Conservation (phyloP, 2,888 invertebrate species). For the Nomada hirtipes region DNA sequence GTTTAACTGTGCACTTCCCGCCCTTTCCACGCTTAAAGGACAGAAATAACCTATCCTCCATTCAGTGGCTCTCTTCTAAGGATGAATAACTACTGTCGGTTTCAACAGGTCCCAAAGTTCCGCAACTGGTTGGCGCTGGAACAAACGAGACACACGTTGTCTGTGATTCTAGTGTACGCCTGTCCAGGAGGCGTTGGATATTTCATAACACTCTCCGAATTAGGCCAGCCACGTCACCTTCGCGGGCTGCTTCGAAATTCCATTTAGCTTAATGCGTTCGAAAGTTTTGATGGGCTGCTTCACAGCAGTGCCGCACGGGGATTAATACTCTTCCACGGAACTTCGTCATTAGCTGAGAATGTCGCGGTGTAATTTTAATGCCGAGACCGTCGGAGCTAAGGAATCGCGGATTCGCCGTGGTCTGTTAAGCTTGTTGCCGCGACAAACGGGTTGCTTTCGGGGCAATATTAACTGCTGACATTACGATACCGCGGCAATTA, state of each 20-base stretch:
- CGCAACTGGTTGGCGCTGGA: conserved; percentile 54
- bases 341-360: conserved; percentile 42
- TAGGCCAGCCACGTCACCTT: not conserved
- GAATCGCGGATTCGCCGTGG: not conserved
- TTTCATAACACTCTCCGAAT: conserved; percentile 18
- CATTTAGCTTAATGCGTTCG: conserved; percentile 63
- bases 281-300: conserved; percentile 64
- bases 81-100: conserved; percentile 56
- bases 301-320: conserved; percentile 25
- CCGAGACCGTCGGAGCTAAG: not conserved
- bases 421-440: not conserved
- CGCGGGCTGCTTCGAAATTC: conserved; percentile 59
- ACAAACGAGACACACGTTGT: conserved; percentile 36
- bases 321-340: conserved; percentile 53
- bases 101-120: conserved; percentile 63
- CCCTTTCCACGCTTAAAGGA: conserved; percentile 31
- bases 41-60: conserved; percentile 43
- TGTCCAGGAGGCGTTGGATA: conserved; percentile 3
- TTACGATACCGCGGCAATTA: not conserved
- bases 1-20: conserved; percentile 24
- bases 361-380: conserved; percentile 39
- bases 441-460: not conserved
- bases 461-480: not conserved
- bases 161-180: not conserved
- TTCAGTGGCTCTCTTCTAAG: conserved; percentile 41